These are phyloP conservation scores for Drosophila obscura DNA, from an alignment of 1,140 invertebrate genomes.

Conservation along the genomic window DNA sequence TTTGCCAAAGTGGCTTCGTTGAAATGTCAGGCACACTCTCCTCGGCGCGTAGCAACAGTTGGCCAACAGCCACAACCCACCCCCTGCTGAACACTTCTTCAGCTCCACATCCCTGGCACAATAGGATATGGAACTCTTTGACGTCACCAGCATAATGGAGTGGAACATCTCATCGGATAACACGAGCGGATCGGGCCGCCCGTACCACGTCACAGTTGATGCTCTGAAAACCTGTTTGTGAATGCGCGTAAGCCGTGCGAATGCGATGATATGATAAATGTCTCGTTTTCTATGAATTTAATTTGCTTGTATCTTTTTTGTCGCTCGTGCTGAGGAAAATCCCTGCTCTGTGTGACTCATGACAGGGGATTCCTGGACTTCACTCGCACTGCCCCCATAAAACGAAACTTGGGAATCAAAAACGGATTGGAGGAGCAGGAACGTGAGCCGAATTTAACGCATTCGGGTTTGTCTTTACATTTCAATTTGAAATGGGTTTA, in stretches of 20 bases:
- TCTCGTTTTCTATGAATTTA: conserved; percentile 39
- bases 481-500: too few species aligned
- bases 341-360: conserved; percentile 36
- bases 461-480: neutral
- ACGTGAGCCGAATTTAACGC: conserved; percentile 13
- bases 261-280: neutral
- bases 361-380: conserved; percentile 33
- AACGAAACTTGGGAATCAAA: neutral
- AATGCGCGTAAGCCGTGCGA: conserved; percentile 27
- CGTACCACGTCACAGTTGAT: conserved; percentile 24
- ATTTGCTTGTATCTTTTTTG: conserved; percentile 27
- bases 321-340: conserved; percentile 27
- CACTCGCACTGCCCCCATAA: neutral
- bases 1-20: conserved; percentile 83
- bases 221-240: conserved; percentile 40
- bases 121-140: conserved; percentile 43
- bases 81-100: too few species aligned
- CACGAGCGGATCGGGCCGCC: conserved; percentile 36
- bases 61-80: conserved; percentile 20
- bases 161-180: neutral
- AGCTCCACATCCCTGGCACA: conserved; percentile 20
- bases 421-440: neutral
- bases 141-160: conserved; percentile 47
- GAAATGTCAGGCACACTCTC: conserved; percentile 73
- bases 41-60: conserved; percentile 66